Base-by-base conservation (phyloP, 2,113 vertebrate species). In the Odobenus rosmarus region DNA sequence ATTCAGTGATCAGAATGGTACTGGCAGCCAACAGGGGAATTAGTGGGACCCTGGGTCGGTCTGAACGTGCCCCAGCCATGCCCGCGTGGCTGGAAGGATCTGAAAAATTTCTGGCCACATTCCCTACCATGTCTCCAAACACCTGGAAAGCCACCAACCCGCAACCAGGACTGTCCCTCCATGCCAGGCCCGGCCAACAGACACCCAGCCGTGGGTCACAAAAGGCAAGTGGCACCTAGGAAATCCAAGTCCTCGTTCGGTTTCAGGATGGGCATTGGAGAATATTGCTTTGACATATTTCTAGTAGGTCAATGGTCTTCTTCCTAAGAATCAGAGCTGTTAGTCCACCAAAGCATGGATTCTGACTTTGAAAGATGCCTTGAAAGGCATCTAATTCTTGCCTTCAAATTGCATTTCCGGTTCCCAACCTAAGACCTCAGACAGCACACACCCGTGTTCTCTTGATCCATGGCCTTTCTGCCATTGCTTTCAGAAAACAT, bases 321-420 rank as follows among this genome's bases (percentile, higher is more conserved):
- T 64, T 61, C 36, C 3, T 1, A 49, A 64, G 36, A 67, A 53
- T 82, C 33, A 87, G 64, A 85, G 31, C 5, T 12, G 26, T 13
- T 31, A 46, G 24, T 5, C 18, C 1, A 0, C 1, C 4, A 39
- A 81, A 46, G 8, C n/a, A 0, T 0, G 57, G 23, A 33, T 31
- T 85, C 8, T 69, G 36, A 21, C 23, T 46, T 31, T 67, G 21
- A n/a, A 12, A 26, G 23, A 69, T 19, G 67, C 33, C 33, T 19
- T n/a, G 67, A 19, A 24, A 39, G 5, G 8, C 4, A 13, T 39
- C 5, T 31, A 24, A 64, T 28, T 21, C 62, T 79, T 51, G 1
- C 18, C 77, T 83, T 14, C 31, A 16, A 15, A 36, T 46, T n/a
- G 28, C 13, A 1, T 46, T 31, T n/a, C 46, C 7, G 13, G 59